These are phyloP conservation scores for Lanius collurio DNA, from an alignment of 2,113 vertebrate genomes.

Conservation along the genomic window DNA sequence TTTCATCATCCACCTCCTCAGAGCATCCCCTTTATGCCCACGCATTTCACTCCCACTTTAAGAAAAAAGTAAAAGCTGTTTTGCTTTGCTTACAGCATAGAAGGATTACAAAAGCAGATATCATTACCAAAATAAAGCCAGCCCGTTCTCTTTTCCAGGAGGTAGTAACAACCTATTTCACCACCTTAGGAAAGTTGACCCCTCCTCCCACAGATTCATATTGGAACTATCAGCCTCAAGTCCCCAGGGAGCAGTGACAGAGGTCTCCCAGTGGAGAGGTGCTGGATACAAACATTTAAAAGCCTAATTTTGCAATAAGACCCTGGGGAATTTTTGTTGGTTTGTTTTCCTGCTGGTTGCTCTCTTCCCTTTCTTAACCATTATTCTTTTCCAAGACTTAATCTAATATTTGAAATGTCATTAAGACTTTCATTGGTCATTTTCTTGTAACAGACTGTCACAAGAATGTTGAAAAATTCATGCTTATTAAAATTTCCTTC, in stretches of 20 bases:
- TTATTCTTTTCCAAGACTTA: neutral
- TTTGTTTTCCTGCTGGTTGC: neutral
- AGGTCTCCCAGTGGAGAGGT: neutral
- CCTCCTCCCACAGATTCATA: neutral
- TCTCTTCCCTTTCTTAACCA: neutral
- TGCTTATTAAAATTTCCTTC: neutral
- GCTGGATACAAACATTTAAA: neutral
- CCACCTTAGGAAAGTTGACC: neutral
- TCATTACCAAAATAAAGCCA: neutral
- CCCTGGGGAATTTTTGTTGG: neutral
- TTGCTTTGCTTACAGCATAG: neutral
- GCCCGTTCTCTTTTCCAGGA: neutral
- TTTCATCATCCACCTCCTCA: neutral
- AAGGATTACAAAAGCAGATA: neutral
- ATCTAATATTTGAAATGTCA: neutral
- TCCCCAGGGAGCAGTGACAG: neutral
- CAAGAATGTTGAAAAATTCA: neutral
- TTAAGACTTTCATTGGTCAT: neutral
- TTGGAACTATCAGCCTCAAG: rapidly evolving
- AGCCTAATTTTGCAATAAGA: neutral
- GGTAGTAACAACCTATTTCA: rapidly evolving
- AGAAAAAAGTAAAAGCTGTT: neutral
- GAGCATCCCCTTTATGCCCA: neutral
- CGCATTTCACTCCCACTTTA: neutral
- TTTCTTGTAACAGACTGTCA: neutral